Evolutionary conservation across 2,797 vertebrate genomes (phyloP).

Genomic region (Oryzias dopingdopingensis): DNA sequence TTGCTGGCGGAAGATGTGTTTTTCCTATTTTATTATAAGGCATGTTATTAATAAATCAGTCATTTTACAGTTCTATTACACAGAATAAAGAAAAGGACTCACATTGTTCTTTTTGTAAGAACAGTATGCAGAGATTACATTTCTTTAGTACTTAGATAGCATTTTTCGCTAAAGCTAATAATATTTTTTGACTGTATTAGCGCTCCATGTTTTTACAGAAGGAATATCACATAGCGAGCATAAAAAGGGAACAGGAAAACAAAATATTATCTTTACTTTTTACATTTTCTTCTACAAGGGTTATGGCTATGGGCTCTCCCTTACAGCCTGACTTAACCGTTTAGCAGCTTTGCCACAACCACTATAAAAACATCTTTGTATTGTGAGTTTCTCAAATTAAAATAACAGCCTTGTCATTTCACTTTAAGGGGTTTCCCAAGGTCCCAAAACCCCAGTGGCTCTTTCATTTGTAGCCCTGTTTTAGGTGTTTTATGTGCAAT

Average conservation of each 20-base stretch:
- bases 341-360: conserved; percentile 32
- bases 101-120: conserved; percentile 53
- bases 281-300: conserved; percentile 16
- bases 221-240: conserved; percentile 35
- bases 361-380: conserved; percentile 2
- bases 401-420: conserved; percentile 24
- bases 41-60: conserved; percentile 70
- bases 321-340: conserved; percentile 38
- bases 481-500: too few species aligned
- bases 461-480: conserved; percentile 15
- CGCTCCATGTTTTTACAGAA: neutral
- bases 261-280: too few species aligned
- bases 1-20: conserved; percentile 65
- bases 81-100: conserved; percentile 35
- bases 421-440: conserved; percentile 37
- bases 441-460: conserved; percentile 44
- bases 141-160: conserved; percentile 57
- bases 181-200: conserved; percentile 37
- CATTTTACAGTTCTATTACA: conserved; percentile 62
- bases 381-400: conserved; percentile 25
- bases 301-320: conserved; percentile 36
- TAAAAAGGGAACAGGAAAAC: conserved; percentile 30
- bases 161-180: conserved; percentile 43
- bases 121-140: conserved; percentile 57
- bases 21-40: conserved; percentile 70